Evolutionary conservation across 53 echinoderm and acorn worm genomes (phyloP).

Genomic region (Holothuria scabra): DNA sequence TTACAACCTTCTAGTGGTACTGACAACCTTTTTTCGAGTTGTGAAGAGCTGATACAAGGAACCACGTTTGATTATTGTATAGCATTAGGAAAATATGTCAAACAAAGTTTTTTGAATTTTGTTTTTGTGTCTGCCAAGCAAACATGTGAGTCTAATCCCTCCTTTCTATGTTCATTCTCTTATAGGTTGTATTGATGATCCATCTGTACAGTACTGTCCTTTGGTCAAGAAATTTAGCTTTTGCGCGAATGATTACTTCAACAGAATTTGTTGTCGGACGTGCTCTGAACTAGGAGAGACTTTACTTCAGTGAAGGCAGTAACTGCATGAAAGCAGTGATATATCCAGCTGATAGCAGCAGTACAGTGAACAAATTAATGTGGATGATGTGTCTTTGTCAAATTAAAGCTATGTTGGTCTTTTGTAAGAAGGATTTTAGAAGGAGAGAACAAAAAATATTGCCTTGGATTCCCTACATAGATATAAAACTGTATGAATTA

Average conservation of each 20-base stretch:
- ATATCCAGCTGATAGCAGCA: neutral
- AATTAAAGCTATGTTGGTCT: too few relatives aligned
- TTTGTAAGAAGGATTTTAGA: too few relatives aligned
- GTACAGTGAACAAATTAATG: too few relatives aligned
- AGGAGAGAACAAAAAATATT: too few relatives aligned
- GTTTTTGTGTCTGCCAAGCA: neutral
- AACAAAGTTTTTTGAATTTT: neutral
- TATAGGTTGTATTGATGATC: constrained; percentile 81
- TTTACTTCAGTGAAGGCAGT: neutral
- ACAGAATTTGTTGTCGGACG: constrained; percentile 83
- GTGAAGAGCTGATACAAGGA: too few relatives aligned
- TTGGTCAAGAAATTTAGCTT: constrained; percentile 92
- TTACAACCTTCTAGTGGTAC: too few relatives aligned
- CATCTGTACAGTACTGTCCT: constrained; percentile 78
- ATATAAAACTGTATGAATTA: too few relatives aligned
- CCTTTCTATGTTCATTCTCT: constrained; percentile 23
- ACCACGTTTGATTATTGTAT: too few relatives aligned
- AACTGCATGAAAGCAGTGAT: neutral
- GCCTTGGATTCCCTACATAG: too few relatives aligned
- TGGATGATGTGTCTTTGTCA: too few relatives aligned
- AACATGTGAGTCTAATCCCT: neutral
- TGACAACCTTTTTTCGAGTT: too few relatives aligned
- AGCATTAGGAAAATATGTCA: neutral
- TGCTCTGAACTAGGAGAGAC: constrained; percentile 53
- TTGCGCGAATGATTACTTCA: constrained; percentile 90